phyloP scores from a whole-genome alignment of 2,797 vertebrate genomes.

The Pantherophis vulpinus region DNA sequence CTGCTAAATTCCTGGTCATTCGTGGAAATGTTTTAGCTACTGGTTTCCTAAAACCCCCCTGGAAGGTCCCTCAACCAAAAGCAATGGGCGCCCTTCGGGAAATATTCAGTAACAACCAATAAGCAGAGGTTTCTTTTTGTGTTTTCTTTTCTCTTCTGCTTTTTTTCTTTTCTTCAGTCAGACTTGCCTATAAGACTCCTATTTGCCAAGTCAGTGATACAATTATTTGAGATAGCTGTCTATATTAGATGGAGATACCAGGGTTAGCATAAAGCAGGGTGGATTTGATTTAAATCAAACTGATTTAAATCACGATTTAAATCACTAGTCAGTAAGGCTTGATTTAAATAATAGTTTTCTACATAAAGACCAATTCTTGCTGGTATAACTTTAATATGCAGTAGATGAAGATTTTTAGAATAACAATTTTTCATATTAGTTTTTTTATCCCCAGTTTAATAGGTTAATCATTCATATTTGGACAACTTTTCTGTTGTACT shows the following conservation, averaged over 20 bases:
- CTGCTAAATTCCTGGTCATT: neutral
- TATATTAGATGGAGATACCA: neutral
- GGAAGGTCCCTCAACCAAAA: neutral
- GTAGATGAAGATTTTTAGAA: too few species aligned
- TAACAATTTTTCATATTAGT: too few species aligned
- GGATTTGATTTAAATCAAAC: too few species aligned
- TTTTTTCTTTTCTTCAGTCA: neutral
- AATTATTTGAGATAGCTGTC: neutral
- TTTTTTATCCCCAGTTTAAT: too few species aligned
- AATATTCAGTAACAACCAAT: neutral
- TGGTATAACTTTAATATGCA: too few species aligned
- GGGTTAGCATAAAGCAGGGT: neutral
- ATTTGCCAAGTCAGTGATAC: neutral
- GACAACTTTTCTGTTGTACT: too few species aligned
- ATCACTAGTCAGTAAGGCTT: too few species aligned
- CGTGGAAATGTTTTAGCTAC: neutral
- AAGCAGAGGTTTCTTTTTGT: neutral
- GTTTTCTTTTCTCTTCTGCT: neutral
- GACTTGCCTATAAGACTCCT: neutral
- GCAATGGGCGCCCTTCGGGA: neutral
- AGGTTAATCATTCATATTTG: too few species aligned
- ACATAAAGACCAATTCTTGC: too few species aligned
- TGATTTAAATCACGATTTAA: too few species aligned
- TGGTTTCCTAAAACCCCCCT: neutral
- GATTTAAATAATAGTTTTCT: too few species aligned